Evolutionary conservation across 1,140 invertebrate species (phyloP), one percentile per base, ranked within the genome.

Genomic region (Drosophila suzukii): DNA sequence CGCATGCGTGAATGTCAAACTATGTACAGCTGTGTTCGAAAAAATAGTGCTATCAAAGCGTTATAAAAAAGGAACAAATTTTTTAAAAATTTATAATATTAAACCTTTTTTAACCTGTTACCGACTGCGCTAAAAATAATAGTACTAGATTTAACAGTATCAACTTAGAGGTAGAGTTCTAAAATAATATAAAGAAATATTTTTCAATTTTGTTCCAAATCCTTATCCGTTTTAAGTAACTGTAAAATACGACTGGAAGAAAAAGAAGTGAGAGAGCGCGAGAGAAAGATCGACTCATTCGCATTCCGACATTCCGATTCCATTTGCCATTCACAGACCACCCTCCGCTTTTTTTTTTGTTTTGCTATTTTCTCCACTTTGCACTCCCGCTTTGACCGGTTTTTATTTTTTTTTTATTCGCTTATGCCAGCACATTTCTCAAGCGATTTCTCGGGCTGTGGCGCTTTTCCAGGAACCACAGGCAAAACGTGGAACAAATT

Each of bases 381-480:
- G 49, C 24, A 32, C 17, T 44, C 34, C 57, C 15, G 10, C 39
- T 30, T 63, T 65, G 34, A 49, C 43, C 63, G 17, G 15, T 53
- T 68, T 41, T 49, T 17, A 8, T 24, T 17, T 47, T 7, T 36
- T 46, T n/a, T 54, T 24, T 54, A 43, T 20, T 20, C 17, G 55
- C 32, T 63, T 60, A 27, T 43, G 44, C 39, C 27, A 15, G 36
- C 36, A 32, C 50, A 68, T 50, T 71, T 71, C 53, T 71, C 66
- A 71, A 30, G 53, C 65, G 27, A 34, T 43, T 43, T 17, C 41
- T 39, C 20, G 59, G 61, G 15, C 27, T 56, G 34, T 71, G 32
- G 30, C 61, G 47, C 63, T 71, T 58, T 71, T 43, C 65, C 68
- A 49, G 68, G 65, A 71, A 70, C 17, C 34, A 13, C 39, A 34